Evolutionary conservation across 2,888 invertebrate species (phyloP), one percentile per base, ranked within the genome.

Genomic region (Leucozona laternaria): DNA sequence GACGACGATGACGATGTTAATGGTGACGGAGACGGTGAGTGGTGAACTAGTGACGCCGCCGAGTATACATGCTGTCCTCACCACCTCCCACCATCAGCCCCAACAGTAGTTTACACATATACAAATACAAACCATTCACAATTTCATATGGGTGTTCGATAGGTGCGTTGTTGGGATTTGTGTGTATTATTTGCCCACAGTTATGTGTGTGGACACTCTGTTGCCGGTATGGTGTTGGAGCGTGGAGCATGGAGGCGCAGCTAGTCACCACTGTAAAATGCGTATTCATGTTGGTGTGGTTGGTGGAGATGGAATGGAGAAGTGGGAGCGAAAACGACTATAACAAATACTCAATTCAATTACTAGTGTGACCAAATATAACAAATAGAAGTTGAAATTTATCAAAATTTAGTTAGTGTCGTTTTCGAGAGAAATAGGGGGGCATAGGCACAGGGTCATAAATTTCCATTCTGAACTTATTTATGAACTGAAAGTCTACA

Each of bases 121-220:
- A 64, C 48, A 62, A 55, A 64, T 43, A 64, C 48, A 62, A 55
- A 70, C 48, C 71, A 64, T 76, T 75, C 48, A 43, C 45, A 45
- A 45, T 17, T 45, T 45, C 45, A n/a, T n/a, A 6, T 43, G 43
- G 7, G 43, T 43, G 43, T 43, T 40, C 15, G 6, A 10, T 53
- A 64, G 45, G 73, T 83, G 60, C n/a, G 15, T n/a, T 43, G 4
- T 15, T 43, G 34, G 66, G 10, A 31, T 57, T 37, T 43, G 3
- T 64, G 17, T 50, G 50, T 64, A 71, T 79, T 73, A 79, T 83
- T 83, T 72, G 73, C 75, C 64, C 73, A 83, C 83, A 79, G 55
- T 64, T 83, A 60, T 34, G 17, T 50, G 37, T 34, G 45, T 31
- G 22, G 31, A 22, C 45, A 20, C 22, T 13, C 37, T 8, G 28